Base-by-base conservation (phyloP, 30 jellyfish, hydroid and myxozoan species). In the Aurelia sp. region DNA sequence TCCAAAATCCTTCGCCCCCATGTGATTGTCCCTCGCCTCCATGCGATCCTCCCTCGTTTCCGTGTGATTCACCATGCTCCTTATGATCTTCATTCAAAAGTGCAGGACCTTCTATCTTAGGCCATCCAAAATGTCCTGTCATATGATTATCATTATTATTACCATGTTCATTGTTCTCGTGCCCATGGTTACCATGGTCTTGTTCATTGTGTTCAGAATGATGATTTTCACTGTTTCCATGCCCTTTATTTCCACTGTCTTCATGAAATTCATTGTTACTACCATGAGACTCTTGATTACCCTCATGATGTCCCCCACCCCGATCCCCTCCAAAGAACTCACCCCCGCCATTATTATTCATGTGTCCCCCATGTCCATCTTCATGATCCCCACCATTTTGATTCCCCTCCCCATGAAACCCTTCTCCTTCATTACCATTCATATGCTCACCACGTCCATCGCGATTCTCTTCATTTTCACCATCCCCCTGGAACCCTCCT, bases 111-210 rank as follows among this genome's bases (percentile, higher is more conserved):
- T 76, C 57, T 50, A 76, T 15, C 18, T 16, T 76, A 12, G 62
- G 62, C 87, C 87, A 76, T 59, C 71, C 62, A 23, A 55, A 78
- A 22, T 81, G 66, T 35, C 57, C 83, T 13, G 75, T 68, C 83
- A 81, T 50, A 65, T 53, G 66, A 7, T 65, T 27, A 16, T 72
- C 33, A 64, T 73, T 86, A 4, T 72, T 15, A 18, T 22, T 44
- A 41, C 53, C 23, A 41, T 73, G 62, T 8, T 73, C 60, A 74
- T 33, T 74, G 55, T 74, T 72, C 35, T 50, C 71, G 4, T 18
- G 35, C 18, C 23, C 69, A 13, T 72, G 67, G 13, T 48, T 27
- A 48, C n/a, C 61, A 44, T 40, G 4, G 52, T 13, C 47, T 17
- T 66, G 51, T 8, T 7, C 63, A 4, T 40, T 13, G 40, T 35